These are phyloP conservation scores for Norana najaformis DNA, from an alignment of 2,888 invertebrate genomes.

Conservation along the genomic window DNA sequence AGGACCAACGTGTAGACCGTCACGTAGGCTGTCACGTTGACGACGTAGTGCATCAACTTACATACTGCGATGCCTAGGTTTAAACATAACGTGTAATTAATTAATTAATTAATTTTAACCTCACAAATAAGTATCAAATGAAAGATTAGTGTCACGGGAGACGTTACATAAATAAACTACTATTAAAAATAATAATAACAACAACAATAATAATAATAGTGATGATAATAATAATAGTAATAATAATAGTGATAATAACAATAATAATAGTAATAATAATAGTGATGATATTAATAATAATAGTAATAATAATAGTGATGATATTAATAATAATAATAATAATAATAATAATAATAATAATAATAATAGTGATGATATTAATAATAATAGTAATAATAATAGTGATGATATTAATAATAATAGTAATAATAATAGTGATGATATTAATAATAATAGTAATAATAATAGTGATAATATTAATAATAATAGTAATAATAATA, in stretches of 20 bases:
- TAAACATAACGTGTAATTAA: too few relatives aligned
- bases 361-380: conserved; percentile 23
- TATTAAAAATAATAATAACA: too few relatives aligned
- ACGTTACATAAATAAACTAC: too few relatives aligned
- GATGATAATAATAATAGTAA: too few relatives aligned
- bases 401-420: conserved; percentile 25
- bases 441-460: conserved; percentile 16
- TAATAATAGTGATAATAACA: too few relatives aligned
- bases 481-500: not conserved
- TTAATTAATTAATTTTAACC: too few relatives aligned
- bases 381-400: conserved; percentile 25
- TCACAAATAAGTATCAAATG: too few relatives aligned
- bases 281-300: too few relatives aligned
- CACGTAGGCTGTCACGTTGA: conserved; percentile 87
- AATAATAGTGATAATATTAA: not conserved
- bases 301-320: not conserved
- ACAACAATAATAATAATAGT: too few relatives aligned
- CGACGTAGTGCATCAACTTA: conserved; percentile 84
- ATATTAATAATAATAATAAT: not conserved
- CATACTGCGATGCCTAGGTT: conserved; percentile 81
- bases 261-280: too few relatives aligned
- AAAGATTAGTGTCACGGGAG: too few relatives aligned
- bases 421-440: conserved; percentile 29
- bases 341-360: conserved; percentile 24
- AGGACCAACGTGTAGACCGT: conserved; percentile 74